Base-by-base conservation (phyloP, 30 jellyfish, hydroid and myxozoan genomes). In the Clytia hemisphaerica region DNA sequence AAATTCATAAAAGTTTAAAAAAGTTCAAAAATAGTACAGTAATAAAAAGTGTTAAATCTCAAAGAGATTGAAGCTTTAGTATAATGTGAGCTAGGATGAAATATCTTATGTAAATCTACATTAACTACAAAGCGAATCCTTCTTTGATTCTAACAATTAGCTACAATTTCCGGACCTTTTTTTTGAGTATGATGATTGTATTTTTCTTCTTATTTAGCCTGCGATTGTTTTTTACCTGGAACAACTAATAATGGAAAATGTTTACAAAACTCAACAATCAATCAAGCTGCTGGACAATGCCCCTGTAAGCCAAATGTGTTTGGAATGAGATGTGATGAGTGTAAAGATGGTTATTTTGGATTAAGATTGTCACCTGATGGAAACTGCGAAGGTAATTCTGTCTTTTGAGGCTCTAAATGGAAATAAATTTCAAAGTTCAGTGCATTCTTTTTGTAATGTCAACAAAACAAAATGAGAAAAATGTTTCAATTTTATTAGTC, bases 271-370 rank as follows among this genome's bases (percentile, higher is more conserved):
- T 33, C 76, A 9, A 3, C 93, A 0, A 9, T 51, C 28, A 57
- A 65, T 51, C 42, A 30, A 67, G 38, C 74, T 28, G 64, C 67
- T 29, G 95, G 95, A 4, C 95, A 84, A 45, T 84, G 95, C 33
- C 60, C 34, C 19, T 84, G 95, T 55, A 75, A 67, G 37, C 71
- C 61, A 21, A 70, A 69, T 62, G 62, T 84, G 46, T 50, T 49
- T 29, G 95, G 95, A 4, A 76, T 92, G 53, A 47, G 69, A 22
- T 84, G 95, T 53, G 95, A 84, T 46, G 31, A 32, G 54, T 84
- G 95, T 66, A 24, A 62, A 19, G 87, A 45, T 61, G 95, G 95
- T 29, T 78, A 50, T 64, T 84, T 64, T 67, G 95, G 95, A 4
- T 57, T 84, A 27, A 76, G 80, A 18, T 45, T 80, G 15, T 26